These are phyloP conservation scores for Alosa sapidissima DNA, from an alignment of 2,797 vertebrate species.

Conservation along the genomic window DNA sequence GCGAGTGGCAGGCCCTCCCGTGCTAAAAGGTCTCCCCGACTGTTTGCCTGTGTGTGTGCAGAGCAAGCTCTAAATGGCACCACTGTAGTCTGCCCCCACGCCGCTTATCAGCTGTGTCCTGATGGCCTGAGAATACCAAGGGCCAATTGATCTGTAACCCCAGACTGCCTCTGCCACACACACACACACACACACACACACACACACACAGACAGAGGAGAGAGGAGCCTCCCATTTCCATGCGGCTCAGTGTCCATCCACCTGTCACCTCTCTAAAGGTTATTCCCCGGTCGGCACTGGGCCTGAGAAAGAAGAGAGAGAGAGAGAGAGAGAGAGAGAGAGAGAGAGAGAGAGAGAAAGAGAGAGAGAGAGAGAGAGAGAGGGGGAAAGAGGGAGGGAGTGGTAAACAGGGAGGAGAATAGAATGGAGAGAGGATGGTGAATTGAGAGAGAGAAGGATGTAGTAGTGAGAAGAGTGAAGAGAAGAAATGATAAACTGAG, in stretches of 20 bases:
- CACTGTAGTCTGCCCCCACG: not conserved
- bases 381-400: slow-evolving; percentile 18
- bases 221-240: no score
- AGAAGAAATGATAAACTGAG: not conserved
- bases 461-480: not conserved
- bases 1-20: slow-evolving; percentile 65
- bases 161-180: slow-evolving; percentile 27
- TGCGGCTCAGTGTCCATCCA: slow-evolving; percentile 52
- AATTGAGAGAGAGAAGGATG: not conserved
- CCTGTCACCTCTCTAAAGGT: slow-evolving; percentile 64
- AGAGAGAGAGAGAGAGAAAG: slow-evolving; percentile 23
- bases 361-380: no score
- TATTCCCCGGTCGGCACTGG: slow-evolving; percentile 47
- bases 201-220: not conserved
- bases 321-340: slow-evolving; percentile 29
- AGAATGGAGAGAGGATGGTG: not conserved
- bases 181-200: slow-evolving; percentile 15
- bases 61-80: slow-evolving; percentile 30
- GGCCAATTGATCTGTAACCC: slow-evolving; percentile 64
- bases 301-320: slow-evolving; percentile 29
- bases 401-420: no score
- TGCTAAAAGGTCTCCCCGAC: slow-evolving; percentile 68
- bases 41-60: slow-evolving; percentile 67
- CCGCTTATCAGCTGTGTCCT: slow-evolving; percentile 64
- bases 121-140: slow-evolving; percentile 63